Evolutionary conservation across 64 coral and sea anemone species (phyloP), one percentile per base, ranked within the genome.

Genomic region (Astreopora myriophthalma): DNA sequence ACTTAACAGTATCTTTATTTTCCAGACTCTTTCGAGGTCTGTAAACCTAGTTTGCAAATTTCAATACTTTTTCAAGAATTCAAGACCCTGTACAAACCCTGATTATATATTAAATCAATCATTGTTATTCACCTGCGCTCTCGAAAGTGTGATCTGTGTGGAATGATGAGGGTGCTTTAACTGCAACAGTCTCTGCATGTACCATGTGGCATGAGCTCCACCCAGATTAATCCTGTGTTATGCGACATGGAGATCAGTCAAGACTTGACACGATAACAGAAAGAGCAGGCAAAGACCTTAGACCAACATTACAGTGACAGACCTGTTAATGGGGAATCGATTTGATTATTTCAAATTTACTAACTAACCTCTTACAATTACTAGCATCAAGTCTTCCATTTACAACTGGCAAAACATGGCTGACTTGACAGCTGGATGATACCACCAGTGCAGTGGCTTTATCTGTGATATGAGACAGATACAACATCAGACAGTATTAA

Each of bases 161-260:
- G 94, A 90, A 85, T 99, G 97, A 7, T 86, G 81, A 34, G 97
- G 97, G 55, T 99, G 86, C 88, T 99, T 99, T 28, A 99, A 46
- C 74, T 99, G 97, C 8, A 99, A 69, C 8, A 99, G 81, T 82
- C 94, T 90, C 69, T 99, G 97, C 97, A 99, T 99, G 90, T 95
- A 99, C 90, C 94, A 95, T 6, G 93, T 73, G 26, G 87, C 87
- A 73, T 90, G 89, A 26, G 83, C 76, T 55, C 97, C 97, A 68
- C 97, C 97, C 52, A 99, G 74, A 34, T 99, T 99, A 13, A 99
- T 99, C 52, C 97, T 99, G 48, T 28, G 16, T 73, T n/a, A 57
- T 29, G 60, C 19, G 60, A 38, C 26, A 38, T 13, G 11, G 19
- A 35, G 3, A 76, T 73, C n/a, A 26, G 48, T 34, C 34, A 55